These are phyloP conservation scores for Gymnarchus niloticus DNA, from an alignment of 2,113 vertebrate species.

Conservation along the genomic window DNA sequence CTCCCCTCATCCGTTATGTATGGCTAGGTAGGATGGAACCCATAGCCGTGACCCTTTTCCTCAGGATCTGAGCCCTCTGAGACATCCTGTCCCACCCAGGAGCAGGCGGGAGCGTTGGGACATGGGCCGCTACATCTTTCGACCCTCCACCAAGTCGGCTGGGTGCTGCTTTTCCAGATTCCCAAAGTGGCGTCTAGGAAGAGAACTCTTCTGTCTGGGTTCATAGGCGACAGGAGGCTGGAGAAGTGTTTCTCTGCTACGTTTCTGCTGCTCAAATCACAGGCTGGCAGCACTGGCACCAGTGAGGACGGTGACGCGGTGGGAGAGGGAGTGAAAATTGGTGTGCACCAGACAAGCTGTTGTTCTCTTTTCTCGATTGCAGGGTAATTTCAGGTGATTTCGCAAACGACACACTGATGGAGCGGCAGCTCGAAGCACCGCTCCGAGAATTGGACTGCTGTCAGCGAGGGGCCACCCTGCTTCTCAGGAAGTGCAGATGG, in stretches of 20 bases:
- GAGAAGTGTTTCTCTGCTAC: too few relatives aligned
- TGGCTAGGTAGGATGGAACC: constrained; percentile 59
- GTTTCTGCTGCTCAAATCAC: background rate
- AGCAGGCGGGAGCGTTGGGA: too few relatives aligned
- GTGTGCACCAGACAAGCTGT: background rate
- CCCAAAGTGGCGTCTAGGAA: background rate
- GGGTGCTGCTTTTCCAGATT: background rate
- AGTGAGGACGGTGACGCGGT: background rate
- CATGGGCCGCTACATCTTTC: too few relatives aligned
- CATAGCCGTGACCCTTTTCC: constrained; percentile 41
- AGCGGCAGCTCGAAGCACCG: background rate
- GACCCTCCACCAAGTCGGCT: too few relatives aligned
- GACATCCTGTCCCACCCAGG: constrained; percentile 23
- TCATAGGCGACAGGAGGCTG: too few relatives aligned
- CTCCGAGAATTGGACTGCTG: background rate
- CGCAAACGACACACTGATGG: background rate
- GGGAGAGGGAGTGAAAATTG: background rate
- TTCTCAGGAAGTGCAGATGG: background rate
- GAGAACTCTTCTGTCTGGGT: background rate
- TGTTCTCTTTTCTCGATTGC: constrained; percentile 17
- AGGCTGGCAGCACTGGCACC: background rate
- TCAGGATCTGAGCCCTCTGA: constrained; percentile 27
- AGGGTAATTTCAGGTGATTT: constrained; percentile 15
- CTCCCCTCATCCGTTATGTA: constrained; percentile 60
- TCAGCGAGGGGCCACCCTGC: background rate